A percentile compares a stretch with the other conserved stretches of the same genome.
phyloP scores from a whole-genome alignment of 2,888 invertebrate species.

The Lasioglossum marginatum region DNA sequence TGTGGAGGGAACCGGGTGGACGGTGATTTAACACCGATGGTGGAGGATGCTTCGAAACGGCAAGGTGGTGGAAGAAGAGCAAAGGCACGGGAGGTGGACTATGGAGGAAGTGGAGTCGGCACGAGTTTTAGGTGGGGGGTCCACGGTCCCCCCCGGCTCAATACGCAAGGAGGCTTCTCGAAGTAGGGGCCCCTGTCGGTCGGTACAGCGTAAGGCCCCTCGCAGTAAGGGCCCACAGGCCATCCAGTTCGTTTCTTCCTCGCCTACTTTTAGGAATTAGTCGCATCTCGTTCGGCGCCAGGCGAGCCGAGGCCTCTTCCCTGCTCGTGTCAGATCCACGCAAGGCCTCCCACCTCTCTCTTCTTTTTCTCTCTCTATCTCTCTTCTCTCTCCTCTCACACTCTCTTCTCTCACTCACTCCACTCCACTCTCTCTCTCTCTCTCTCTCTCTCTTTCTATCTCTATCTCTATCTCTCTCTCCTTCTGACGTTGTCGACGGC shows the following conservation, averaged over 20 bases:
- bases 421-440: background rate
- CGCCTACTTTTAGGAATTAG: slow-evolving; percentile 83
- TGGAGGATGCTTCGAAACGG: slow-evolving; percentile 40
- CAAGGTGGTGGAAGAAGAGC: slow-evolving; percentile 61
- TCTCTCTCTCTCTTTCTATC: background rate
- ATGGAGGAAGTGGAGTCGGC: slow-evolving; percentile 58
- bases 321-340: slow-evolving; percentile 41
- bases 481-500: slow-evolving; percentile 8
- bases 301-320: slow-evolving; percentile 67
- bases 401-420: slow-evolving; percentile 3
- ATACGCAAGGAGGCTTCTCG: slow-evolving; percentile 69
- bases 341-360: slow-evolving; percentile 43
- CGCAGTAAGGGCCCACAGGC: slow-evolving; percentile 84
- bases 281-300: slow-evolving; percentile 77
- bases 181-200: slow-evolving; percentile 77
- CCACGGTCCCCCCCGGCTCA: slow-evolving; percentile 54
- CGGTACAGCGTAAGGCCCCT: slow-evolving; percentile 77
- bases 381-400: slow-evolving; percentile 16
- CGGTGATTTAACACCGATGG: slow-evolving; percentile 37
- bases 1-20: slow-evolving; percentile 27
- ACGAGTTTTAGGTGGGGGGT: slow-evolving; percentile 58
- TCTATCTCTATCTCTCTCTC: background rate
- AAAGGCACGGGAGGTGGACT: slow-evolving; percentile 38
- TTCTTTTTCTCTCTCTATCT: background rate
- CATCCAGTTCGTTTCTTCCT: slow-evolving; percentile 83